Evolutionary conservation across 1,140 invertebrate species (phyloP).

Genomic region (Stenopsyche tienmushanensis): DNA sequence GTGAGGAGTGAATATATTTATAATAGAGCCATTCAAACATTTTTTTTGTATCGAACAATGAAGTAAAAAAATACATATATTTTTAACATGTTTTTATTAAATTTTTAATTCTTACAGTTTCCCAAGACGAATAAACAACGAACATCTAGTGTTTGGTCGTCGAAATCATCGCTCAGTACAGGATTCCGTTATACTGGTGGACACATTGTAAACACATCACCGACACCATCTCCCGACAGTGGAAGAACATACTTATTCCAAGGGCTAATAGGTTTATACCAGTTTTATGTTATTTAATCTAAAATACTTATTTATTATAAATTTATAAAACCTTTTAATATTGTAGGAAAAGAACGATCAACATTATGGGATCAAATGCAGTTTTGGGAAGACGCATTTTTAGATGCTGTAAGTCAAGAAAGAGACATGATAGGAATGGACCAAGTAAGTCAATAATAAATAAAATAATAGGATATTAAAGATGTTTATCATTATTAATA

Average conservation of each 20-base stretch:
- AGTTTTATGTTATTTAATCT: neutral
- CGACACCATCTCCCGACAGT: constrained; percentile 81
- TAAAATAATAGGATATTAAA: constrained; percentile 2
- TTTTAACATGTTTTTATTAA: neutral
- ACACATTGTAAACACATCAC: constrained; percentile 80
- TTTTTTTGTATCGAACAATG: neutral
- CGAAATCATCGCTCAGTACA: constrained; percentile 85
- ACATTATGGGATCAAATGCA: constrained; percentile 99
- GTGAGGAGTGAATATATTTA: neutral
- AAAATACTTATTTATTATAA: neutral
- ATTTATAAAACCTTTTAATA: constrained; percentile 1
- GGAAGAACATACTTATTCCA: constrained; percentile 91
- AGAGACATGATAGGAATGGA: constrained; percentile 99
- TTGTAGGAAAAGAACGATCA: constrained; percentile 63
- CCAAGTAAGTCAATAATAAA: constrained; percentile 57
- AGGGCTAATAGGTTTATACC: constrained; percentile 62
- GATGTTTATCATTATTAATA: constrained; percentile 15
- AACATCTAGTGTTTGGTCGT: constrained; percentile 88
- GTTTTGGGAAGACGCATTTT: constrained; percentile 99
- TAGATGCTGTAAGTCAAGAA: constrained; percentile 98
- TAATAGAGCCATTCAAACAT: no score
- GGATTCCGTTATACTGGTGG: constrained; percentile 88
- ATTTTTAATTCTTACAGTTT: constrained; percentile 56
- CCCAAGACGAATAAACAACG: constrained; percentile 69
- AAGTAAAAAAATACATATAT: neutral